phyloP scores from a whole-genome alignment of 64 coral and sea anemone genomes.

The Pocillopora verrucosa region DNA sequence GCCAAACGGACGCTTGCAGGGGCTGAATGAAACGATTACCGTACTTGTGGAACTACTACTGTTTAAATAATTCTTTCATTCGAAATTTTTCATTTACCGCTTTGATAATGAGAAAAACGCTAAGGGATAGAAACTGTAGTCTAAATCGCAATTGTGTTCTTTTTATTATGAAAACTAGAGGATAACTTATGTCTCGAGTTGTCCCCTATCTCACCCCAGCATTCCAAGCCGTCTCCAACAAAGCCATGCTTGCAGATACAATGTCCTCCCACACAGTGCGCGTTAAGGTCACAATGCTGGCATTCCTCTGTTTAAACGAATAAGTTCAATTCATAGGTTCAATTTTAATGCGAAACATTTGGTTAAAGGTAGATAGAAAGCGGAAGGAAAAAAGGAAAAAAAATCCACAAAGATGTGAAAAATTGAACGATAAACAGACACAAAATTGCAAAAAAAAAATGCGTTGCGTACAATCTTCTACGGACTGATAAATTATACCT shows the following conservation, averaged over 20 bases:
- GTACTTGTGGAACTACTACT: no score
- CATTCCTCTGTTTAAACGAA: constrained; percentile 80
- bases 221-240: constrained; percentile 89
- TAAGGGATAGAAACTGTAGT: neutral
- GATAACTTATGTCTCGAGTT: neutral
- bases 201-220: constrained; percentile 71
- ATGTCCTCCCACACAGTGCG: constrained; percentile 89
- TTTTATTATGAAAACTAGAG: neutral
- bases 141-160: neutral
- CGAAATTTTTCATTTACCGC: no score
- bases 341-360: no score
- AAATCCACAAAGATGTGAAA: no score
- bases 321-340: neutral
- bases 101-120: no score
- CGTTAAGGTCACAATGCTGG: constrained; percentile 81
- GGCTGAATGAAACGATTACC: no score
- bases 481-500: no score
- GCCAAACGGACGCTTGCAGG: no score
- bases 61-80: no score
- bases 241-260: constrained; percentile 88
- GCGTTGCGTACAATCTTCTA: no score
- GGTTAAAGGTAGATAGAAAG: no score
- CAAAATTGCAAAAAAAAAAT: neutral
- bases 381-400: no score
- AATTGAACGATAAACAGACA: neutral